phyloP scores from a whole-genome alignment of 2,113 vertebrate genomes.

The Peucedramus taeniatus region DNA sequence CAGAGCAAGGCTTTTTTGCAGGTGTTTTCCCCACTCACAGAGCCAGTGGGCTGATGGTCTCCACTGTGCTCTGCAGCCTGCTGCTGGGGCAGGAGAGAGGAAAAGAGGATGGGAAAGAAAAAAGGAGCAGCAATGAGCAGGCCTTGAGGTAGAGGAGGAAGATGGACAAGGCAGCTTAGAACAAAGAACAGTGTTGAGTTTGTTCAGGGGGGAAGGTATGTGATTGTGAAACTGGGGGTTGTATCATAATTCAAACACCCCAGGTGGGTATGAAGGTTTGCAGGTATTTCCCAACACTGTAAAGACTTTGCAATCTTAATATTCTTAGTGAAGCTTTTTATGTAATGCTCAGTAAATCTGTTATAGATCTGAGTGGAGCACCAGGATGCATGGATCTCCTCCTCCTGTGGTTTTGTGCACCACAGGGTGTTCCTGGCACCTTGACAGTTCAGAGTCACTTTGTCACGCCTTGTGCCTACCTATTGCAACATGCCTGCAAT shows the following conservation, averaged over 20 bases:
- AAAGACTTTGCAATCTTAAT: background rate
- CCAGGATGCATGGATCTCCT: background rate
- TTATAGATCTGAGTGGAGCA: background rate
- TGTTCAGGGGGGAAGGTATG: background rate
- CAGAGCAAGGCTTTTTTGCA: background rate
- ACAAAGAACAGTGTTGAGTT: background rate
- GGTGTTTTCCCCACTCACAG: background rate
- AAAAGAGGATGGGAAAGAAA: background rate
- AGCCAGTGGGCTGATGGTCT: background rate
- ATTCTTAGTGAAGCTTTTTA: background rate
- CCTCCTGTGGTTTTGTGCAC: background rate
- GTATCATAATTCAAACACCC: background rate
- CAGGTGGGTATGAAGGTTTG: conserved; percentile 12
- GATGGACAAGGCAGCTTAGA: background rate
- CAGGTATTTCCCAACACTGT: background rate
- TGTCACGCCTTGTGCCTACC: conserved; percentile 50
- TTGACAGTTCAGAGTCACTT: conserved; percentile 8
- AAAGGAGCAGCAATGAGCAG: background rate
- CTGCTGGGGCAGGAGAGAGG: background rate
- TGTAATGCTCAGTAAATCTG: background rate
- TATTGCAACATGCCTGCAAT: conserved; percentile 49
- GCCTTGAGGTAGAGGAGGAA: background rate
- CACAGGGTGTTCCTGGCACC: conserved; percentile 40
- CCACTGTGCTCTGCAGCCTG: background rate
- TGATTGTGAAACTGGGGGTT: conserved; percentile 14